A percentile compares a stretch with the other conserved stretches of the same genome.
These are phyloP conservation scores for Drosophila carrolli DNA, from an alignment of 1,140 invertebrate species.

Conservation along the genomic window DNA sequence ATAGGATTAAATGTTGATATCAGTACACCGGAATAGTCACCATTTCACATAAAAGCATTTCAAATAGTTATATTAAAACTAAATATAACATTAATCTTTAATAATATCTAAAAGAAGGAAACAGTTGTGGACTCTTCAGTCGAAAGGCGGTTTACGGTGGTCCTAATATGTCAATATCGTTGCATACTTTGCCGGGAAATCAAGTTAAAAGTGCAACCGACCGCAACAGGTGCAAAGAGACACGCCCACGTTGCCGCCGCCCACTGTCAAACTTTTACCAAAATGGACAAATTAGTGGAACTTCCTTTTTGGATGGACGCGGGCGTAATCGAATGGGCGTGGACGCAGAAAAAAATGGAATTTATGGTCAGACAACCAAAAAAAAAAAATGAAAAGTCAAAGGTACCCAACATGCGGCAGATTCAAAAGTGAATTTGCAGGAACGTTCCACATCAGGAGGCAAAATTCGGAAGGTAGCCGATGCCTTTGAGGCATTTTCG, in stretches of 20 bases:
- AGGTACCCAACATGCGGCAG: constrained; percentile 5
- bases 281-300: constrained; percentile 74
- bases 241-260: constrained; percentile 1
- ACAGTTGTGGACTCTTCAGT: neutral
- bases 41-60: too few species aligned
- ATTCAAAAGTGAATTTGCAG: constrained; percentile 47
- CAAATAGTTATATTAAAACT: too few species aligned
- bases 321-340: constrained; percentile 25
- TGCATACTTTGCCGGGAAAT: constrained; percentile 26
- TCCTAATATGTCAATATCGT: neutral
- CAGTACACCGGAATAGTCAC: too few species aligned
- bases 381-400: constrained; percentile 34
- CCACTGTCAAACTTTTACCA: constrained; percentile 28
- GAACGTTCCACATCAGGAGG: constrained; percentile 25
- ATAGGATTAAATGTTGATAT: too few species aligned
- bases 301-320: constrained; percentile 5
- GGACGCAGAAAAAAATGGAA: neutral
- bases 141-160: neutral
- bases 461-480: constrained; percentile 12
- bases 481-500: constrained; percentile 22
- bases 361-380: constrained; percentile 9
- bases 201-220: constrained; percentile 66
- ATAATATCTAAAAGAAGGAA: too few species aligned
- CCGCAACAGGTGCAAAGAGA: constrained; percentile 64
- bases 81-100: too few species aligned